A percentile compares a stretch with the other conserved stretches of the same genome.
Conservation (phyloP, 2,113 vertebrate genomes). For the Hemiscyllium ocellatum region DNA sequence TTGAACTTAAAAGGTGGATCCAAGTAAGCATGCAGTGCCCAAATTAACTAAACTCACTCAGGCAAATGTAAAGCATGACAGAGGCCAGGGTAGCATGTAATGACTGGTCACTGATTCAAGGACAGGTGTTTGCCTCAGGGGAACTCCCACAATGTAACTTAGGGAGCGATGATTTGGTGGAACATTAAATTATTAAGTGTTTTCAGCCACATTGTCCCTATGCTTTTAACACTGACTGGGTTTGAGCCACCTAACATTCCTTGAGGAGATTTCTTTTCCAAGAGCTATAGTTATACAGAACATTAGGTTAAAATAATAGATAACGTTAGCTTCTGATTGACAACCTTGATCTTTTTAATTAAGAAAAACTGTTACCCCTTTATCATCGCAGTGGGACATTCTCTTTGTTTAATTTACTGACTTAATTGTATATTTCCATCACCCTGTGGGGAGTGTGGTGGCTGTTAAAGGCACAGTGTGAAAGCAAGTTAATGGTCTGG, state of each 20-base stretch:
- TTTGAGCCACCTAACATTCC: conserved; percentile 40
- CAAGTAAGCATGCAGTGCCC: conserved; percentile 44
- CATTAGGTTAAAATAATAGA: conserved; percentile 29
- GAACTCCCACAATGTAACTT: conserved; percentile 45
- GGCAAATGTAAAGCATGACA: conserved; percentile 45
- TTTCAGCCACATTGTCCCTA: conserved; percentile 45
- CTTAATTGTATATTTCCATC: conserved; percentile 38
- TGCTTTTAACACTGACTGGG: conserved; percentile 48
- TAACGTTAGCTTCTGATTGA: conserved; percentile 44
- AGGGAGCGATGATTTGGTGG: conserved; percentile 48
- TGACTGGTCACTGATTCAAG: conserved; percentile 47
- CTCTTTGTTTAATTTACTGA: conserved; percentile 53
- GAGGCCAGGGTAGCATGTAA: conserved; percentile 50
- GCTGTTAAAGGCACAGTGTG: conserved; percentile 40
- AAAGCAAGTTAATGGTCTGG: conserved; percentile 20
- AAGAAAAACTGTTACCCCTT: conserved; percentile 49
- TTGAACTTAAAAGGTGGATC: conserved; percentile 52
- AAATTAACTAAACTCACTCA: conserved; percentile 48
- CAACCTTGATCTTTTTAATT: conserved; percentile 56
- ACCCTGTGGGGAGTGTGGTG: conserved; percentile 38
- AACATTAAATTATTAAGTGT: conserved; percentile 43
- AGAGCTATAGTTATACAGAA: conserved; percentile 40
- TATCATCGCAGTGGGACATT: conserved; percentile 48
- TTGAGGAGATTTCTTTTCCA: conserved; percentile 49
- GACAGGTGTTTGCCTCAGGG: conserved; percentile 66